Evolutionary conservation across 2,113 vertebrate genomes (phyloP), one percentile per base, ranked within the genome.

Genomic region (Melospiza melodia): DNA sequence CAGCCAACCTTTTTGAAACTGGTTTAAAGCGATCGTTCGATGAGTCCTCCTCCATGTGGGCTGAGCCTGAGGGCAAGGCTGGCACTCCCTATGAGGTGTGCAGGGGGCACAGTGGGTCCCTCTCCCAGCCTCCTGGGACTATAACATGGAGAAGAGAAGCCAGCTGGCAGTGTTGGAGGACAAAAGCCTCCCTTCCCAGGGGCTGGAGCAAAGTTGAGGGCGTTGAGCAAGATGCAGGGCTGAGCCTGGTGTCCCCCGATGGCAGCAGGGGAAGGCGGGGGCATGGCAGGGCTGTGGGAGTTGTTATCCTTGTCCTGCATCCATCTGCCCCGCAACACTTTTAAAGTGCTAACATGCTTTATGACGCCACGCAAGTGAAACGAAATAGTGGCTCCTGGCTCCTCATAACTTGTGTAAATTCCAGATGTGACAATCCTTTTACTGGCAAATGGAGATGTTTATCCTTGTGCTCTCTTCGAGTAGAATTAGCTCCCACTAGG

Each of bases 301-400:
- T 25, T 58, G 63, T 24, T 4, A 0, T 35, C 0, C 48, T 30
- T 4, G 2, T 72, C 87, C 73, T 48, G 27, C 4, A 2, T 57
- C 78, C 12, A 4, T 31, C 68, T 78, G 63, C 62, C 63, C 68
- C 1, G 3, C 76, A 61, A 59, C 2, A 6, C 61, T 87, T 87
- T 83, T 72, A 69, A 81, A 80, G 87, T 11, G 75, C 66, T 84
- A 76, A 94, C 87, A 51, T 83, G 93, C 85, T 97, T 97, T 94
- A 83, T 7, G 55, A 63, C 4, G 11, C 25, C 2, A 37, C 2
- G 24, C 1, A 31, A 93, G 80, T 10, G 31, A 87, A 95, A 89
- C 73, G 76, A 90, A 94, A 95, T 52, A 86, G 94, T 89, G 93
- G 87, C 94, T 98, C 87, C 87, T 90, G 92, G 63, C 94, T 97